Conservation (phyloP, 1,140 invertebrate species). For the Formica exsecta region DNA sequence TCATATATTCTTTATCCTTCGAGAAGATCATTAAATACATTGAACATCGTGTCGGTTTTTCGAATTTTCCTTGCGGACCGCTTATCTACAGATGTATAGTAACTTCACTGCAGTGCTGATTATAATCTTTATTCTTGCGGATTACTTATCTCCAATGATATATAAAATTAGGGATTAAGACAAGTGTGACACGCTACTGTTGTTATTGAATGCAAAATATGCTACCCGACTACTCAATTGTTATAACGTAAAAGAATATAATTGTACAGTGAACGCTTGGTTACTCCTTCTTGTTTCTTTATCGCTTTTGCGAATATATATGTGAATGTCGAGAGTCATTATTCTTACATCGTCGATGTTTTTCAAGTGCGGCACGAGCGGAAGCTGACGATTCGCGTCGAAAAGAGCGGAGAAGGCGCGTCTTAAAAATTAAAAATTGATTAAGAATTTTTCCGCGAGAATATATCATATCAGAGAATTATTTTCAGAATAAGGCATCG, state of each 20-base stretch:
- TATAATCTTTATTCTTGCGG: conserved; percentile 79
- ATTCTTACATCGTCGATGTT: conserved; percentile 61
- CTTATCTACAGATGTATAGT: conserved; percentile 78
- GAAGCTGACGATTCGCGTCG: conserved; percentile 3
- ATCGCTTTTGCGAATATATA: conserved; percentile 51
- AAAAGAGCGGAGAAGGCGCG: not conserved
- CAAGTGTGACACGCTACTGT: conserved; percentile 78
- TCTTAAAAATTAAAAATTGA: conserved; percentile 24
- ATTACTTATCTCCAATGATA: conserved; percentile 80
- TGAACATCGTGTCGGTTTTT: conserved; percentile 82
- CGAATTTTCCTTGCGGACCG: conserved; percentile 74
- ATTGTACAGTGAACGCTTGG: conserved; percentile 80
- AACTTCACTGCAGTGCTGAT: conserved; percentile 80
- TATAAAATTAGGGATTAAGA: conserved; percentile 82
- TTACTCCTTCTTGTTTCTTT: conserved; percentile 59
- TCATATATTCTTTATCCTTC: conserved; percentile 78
- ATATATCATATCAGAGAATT: not conserved
- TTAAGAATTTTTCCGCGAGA: not conserved
- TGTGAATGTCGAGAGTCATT: conserved; percentile 48
- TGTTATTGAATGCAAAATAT: conserved; percentile 81
- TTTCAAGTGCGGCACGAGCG: conserved; percentile 32
- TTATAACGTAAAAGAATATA: conserved; percentile 80
- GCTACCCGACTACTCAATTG: conserved; percentile 77
- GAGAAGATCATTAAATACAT: conserved; percentile 81
- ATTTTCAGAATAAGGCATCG: not conserved